Base-by-base conservation (phyloP, 92 coral and sea anemone species). In the Nematostella vectensis region DNA sequence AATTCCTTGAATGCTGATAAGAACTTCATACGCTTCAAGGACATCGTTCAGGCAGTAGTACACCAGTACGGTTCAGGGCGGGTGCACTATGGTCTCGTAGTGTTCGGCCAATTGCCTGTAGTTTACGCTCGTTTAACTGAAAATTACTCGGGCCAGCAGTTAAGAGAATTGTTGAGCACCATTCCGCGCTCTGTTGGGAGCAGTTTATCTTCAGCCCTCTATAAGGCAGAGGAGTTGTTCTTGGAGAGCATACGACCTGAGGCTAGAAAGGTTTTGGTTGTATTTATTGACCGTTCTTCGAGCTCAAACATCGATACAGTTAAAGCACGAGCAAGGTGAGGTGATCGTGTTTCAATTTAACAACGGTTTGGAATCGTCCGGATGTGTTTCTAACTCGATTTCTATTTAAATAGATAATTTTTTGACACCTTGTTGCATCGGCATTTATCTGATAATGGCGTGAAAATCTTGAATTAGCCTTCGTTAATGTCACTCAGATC, bases 1-100 rank as follows among this genome's bases (percentile, higher is more conserved):
- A 62, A 74, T 19, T 74, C 77, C 37, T 44, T 68, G 20, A 66
- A 71, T 24, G 60, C 77, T 12, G 81, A 66, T 25, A 48, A 40
- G 27, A 85, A 75, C 74, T 70, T 62, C 57, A 74, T 51, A 59
- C 50, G 37, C n/a, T 61, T 70, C 77, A 56, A 64, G 40, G 68
- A 77, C 47, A 43, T 72, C 45, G 57, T 64, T n/a, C 62, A 61
- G 24, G 70, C 83, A 3, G 63, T 77, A 26, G 54, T 77, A 22
- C 78, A 77, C 33, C 49, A 73, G 54, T 58, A 77, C 47, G 83
- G 83, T 10, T 54, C 70, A 12, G 48, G 62, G 8, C 63, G 55
- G 52, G 60, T 77, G 38, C 68, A 68, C 27, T 71, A 77, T 23
- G 57, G 52, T 4, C 67, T 77, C 22, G 53, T 77, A 27, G 23